Evolutionary conservation across 2,888 invertebrate genomes (phyloP).

Genomic region (Dugesia japonica): DNA sequence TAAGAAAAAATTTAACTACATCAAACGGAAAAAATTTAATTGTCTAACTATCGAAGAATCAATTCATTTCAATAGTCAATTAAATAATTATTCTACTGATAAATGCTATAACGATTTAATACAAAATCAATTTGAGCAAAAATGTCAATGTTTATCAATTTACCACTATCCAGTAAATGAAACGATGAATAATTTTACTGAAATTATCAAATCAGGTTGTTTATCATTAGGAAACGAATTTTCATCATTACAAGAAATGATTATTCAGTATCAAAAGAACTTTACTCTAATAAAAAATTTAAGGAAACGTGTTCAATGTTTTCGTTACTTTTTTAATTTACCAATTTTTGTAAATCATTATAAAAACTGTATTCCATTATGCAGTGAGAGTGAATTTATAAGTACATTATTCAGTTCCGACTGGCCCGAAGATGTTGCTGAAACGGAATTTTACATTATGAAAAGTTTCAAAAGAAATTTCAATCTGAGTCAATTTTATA

Average conservation of each 20-base stretch:
- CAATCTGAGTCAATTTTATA: neutral
- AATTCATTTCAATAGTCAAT: neutral
- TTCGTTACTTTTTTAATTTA: neutral
- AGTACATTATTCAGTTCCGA: neutral
- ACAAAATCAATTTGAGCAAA: neutral
- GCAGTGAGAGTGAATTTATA: neutral
- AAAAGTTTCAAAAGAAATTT: neutral
- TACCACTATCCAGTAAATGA: conserved; percentile 8
- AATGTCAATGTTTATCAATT: conserved; percentile 17
- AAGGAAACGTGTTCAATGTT: neutral
- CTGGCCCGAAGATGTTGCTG: neutral
- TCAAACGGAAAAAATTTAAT: neutral
- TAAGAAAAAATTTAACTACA: neutral
- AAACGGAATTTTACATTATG: neutral
- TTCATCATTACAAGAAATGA: neutral
- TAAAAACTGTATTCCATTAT: neutral
- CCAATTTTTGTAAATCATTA: neutral
- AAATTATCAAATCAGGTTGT: neutral
- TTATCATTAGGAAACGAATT: neutral
- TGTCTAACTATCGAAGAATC: neutral
- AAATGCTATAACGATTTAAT: conserved; percentile 15
- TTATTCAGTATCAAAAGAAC: neutral
- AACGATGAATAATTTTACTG: neutral
- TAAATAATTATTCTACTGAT: neutral
- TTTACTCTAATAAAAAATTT: neutral